Percentiles rank a stretch among this genome's conserved stretches.
Conservation (phyloP, 2,888 invertebrate species). For the Arge pagana region DNA sequence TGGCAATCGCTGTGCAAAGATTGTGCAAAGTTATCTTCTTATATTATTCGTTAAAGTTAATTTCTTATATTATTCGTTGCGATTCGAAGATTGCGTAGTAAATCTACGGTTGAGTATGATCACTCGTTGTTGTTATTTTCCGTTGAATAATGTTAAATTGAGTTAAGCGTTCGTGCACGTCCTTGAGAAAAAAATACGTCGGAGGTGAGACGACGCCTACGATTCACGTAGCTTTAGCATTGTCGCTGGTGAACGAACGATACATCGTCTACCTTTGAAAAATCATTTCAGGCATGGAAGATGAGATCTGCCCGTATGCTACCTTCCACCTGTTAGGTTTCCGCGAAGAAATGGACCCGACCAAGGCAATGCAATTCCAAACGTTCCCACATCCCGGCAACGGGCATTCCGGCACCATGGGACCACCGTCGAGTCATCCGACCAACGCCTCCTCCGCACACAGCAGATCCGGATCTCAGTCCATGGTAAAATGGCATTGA, state of each 20-base stretch:
- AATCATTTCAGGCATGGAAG: constrained; percentile 80
- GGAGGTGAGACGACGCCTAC: too few relatives aligned
- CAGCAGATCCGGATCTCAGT: constrained; percentile 86
- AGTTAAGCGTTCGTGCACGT: too few relatives aligned
- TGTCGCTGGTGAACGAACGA: constrained; percentile 25
- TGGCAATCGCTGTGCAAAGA: too few relatives aligned
- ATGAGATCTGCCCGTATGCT: constrained; percentile 95
- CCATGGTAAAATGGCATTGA: constrained; percentile 70
- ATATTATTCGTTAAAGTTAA: too few relatives aligned
- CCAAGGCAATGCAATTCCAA: constrained; percentile 87
- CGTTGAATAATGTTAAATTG: too few relatives aligned
- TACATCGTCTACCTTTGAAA: constrained; percentile 47
- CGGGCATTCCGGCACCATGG: constrained; percentile 80
- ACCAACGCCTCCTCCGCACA: constrained; percentile 76
- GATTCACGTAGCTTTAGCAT: too few relatives aligned
- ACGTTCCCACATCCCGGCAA: constrained; percentile 80
- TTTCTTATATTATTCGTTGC: too few relatives aligned
- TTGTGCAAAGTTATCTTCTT: too few relatives aligned
- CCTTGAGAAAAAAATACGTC: too few relatives aligned
- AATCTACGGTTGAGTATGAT: too few relatives aligned
- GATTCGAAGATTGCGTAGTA: too few relatives aligned
- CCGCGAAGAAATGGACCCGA: constrained; percentile 94
- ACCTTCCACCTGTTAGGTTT: constrained; percentile 94
- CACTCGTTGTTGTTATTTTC: too few relatives aligned
- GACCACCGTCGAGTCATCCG: constrained; percentile 73